These are phyloP conservation scores for Hephaestus fuliginosus DNA, from an alignment of 2,797 vertebrate species.

Conservation along the genomic window DNA sequence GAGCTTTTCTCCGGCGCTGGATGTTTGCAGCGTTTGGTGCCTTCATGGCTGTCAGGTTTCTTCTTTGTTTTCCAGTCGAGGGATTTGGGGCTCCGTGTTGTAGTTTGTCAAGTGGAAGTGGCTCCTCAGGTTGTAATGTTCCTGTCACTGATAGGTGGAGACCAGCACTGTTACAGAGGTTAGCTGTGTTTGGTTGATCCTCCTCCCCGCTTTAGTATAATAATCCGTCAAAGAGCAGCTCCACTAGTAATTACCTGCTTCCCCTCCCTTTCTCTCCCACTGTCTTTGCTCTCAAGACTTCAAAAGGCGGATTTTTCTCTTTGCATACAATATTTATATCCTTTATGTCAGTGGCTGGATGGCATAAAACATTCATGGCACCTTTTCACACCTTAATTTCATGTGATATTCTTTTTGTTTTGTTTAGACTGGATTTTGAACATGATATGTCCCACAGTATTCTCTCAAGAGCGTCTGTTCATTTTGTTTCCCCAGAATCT, in stretches of 20 bases:
- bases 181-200: conserved; percentile 83
- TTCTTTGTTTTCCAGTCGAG: conserved; percentile 22
- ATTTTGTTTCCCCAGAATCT: conserved; percentile 61
- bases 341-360: conserved; percentile 84
- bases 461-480: conserved; percentile 65
- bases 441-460: conserved; percentile 58
- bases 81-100: conserved; percentile 51
- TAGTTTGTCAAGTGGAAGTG: conserved; percentile 79
- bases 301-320: conserved; percentile 81
- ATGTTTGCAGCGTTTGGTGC: conserved; percentile 23
- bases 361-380: conserved; percentile 80
- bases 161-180: conserved; percentile 78
- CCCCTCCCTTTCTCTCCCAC: conserved; percentile 77
- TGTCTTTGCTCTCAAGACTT: conserved; percentile 82
- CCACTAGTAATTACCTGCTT: conserved; percentile 83
- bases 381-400: conserved; percentile 82
- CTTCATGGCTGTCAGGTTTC: conserved; percentile 18
- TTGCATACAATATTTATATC: conserved; percentile 86
- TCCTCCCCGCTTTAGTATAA: conserved; percentile 84
- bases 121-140: conserved; percentile 75
- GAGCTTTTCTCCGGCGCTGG: conserved; percentile 10
- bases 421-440: conserved; percentile 80
- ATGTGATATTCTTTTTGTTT: conserved; percentile 84
- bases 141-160: conserved; percentile 82
- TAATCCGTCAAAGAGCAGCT: conserved; percentile 84